Evolutionary conservation across 2,797 vertebrate species (phyloP), one percentile per base, ranked within the genome.

Genomic region (Salmo trutta): DNA sequence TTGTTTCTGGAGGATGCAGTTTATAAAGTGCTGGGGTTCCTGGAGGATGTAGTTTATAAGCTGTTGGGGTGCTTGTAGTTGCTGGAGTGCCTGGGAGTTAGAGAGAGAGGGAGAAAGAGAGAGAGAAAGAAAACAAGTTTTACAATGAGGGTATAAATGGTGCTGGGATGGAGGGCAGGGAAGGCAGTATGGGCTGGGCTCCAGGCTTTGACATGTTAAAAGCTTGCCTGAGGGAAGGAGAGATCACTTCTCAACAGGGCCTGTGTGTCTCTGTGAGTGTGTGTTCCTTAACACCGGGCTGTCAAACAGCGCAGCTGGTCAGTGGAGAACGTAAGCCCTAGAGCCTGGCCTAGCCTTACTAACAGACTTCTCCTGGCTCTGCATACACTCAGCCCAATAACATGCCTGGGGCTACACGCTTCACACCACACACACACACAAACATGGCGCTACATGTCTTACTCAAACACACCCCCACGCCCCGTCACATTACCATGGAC

Each of bases 271-370:
- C 65, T 80, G 73, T 75, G 27, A 54, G 62, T 79, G 66, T 47
- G 54, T 71, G 5, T 16, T 27, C 27, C 16, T 72, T 36, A 47
- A 53, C 64, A 53, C 47, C 68, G 68, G 71, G 19, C 71, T 74
- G 71, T 67, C 71, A 73, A 62, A 79, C 76, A 79, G 79, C 73
- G 84, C 82, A 88, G 84, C 83, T 90, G 85, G 85, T 80, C 89
- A 86, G 82, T 77, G 86, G 84, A 89, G 87, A 86, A 86, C 71
- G 79, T 79, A 89, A 87, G 80, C 85, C 84, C 81, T 76, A 72
- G 84, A 86, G 88, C 83, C 79, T 73, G 77, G 76, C 75, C 88
- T 52, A 85, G 86, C 83, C 78, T 70, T 76, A 79, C 75, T 88
- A 53, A 73, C 83, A 82, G 84, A 81, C 80, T 47, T 27, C 29